phyloP scores from a whole-genome alignment of 2,113 vertebrate species.

The Pyrgilauda ruficollis region DNA sequence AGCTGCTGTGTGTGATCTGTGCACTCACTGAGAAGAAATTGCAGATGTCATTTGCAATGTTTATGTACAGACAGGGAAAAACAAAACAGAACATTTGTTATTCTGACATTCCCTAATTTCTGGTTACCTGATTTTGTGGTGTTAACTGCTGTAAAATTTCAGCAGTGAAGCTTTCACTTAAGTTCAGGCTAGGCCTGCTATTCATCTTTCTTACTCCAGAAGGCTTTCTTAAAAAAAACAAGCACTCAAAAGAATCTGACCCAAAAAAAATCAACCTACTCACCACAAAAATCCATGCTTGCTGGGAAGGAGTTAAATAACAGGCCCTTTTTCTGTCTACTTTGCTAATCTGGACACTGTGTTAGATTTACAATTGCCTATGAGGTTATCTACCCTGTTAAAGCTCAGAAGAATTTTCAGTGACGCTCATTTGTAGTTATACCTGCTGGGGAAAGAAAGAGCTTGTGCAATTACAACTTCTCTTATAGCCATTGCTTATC shows the following conservation, averaged over 20 bases:
- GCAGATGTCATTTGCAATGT: neutral
- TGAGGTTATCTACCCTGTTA: constrained; percentile 43
- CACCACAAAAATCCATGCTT: neutral
- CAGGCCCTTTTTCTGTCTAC: neutral
- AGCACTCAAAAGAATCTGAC: neutral
- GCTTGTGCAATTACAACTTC: constrained; percentile 61
- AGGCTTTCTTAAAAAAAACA: neutral
- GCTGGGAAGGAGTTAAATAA: constrained; percentile 25
- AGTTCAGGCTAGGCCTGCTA: neutral
- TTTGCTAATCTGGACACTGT: constrained; percentile 32
- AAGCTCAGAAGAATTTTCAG: constrained; percentile 59
- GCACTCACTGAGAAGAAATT: neutral
- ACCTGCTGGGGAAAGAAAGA: constrained; percentile 56
- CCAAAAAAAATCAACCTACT: neutral
- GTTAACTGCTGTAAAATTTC: neutral
- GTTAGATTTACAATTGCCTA: constrained; percentile 33
- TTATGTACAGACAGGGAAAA: neutral
- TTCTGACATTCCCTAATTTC: neutral
- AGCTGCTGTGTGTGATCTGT: neutral
- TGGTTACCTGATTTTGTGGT: neutral
- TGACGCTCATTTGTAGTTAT: constrained; percentile 30
- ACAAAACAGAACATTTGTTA: neutral
- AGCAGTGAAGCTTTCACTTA: neutral
- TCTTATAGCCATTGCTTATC: constrained; percentile 65
- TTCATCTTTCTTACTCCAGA: neutral